Evolutionary conservation across 2,113 vertebrate genomes (phyloP).

Genomic region (Collichthys lucidus): DNA sequence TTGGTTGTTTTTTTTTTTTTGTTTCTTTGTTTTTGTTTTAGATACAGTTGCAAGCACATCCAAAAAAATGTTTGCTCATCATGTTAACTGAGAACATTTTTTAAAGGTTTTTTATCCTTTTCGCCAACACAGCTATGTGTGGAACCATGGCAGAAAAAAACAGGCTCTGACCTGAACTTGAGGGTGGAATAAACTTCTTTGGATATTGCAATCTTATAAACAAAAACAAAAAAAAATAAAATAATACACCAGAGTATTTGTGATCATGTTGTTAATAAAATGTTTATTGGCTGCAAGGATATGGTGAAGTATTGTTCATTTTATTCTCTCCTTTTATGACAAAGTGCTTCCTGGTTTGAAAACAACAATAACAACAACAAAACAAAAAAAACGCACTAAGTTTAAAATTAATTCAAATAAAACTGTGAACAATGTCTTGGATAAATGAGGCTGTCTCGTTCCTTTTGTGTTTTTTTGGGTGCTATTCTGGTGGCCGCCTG

Average conservation of each 20-base stretch:
- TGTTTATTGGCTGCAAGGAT: slow-evolving; percentile 91
- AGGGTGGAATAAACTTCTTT: slow-evolving; percentile 83
- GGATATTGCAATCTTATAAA: slow-evolving; percentile 83
- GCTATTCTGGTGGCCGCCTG: slow-evolving; percentile 8
- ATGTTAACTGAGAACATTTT: slow-evolving; percentile 82
- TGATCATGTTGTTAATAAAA: slow-evolving; percentile 97
- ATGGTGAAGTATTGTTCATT: slow-evolving; percentile 81
- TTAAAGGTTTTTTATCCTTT: slow-evolving; percentile 75
- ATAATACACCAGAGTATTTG: slow-evolving; percentile 88
- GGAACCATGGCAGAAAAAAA: slow-evolving; percentile 79
- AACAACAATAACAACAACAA: slow-evolving; percentile 43
- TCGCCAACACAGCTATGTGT: slow-evolving; percentile 83
- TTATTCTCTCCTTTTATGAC: slow-evolving; percentile 80
- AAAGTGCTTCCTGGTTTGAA: slow-evolving; percentile 84
- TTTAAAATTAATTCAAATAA: slow-evolving; percentile 84
- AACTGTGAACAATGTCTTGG: slow-evolving; percentile 84
- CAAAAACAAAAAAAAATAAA: slow-evolving; percentile 61
- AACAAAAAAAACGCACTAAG: slow-evolving; percentile 52
- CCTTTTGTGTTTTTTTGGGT: slow-evolving; percentile 35
- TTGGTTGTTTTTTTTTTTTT: slow-evolving; percentile 63
- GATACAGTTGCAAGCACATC: slow-evolving; percentile 56
- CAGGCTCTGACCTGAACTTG: slow-evolving; percentile 78
- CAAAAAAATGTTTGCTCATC: slow-evolving; percentile 83
- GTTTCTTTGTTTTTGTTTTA: slow-evolving; percentile 55
- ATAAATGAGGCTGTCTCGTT: slow-evolving; percentile 63